Evolutionary conservation across 2,113 vertebrate species (phyloP), one percentile per base, ranked within the genome.

Genomic region (Halcyon malimbica): DNA sequence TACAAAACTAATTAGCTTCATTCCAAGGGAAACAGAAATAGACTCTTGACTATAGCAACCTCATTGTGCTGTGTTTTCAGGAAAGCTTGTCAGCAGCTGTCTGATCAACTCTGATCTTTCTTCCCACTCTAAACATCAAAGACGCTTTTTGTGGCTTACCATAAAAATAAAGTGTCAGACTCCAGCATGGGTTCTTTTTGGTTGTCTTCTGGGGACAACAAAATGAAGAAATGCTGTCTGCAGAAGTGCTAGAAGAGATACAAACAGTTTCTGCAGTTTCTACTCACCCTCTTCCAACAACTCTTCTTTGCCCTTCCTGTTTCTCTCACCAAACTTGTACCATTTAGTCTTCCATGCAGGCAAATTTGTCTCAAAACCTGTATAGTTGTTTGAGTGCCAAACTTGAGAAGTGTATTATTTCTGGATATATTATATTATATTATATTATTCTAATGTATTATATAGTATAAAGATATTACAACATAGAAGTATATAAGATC

Each of bases 71-170:
- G 59, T 92, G 68, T 90, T 96, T 95, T 95, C 94, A 83, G 96
- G 85, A 46, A 94, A 96, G 62, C 42, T 92, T 96, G 95, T 97
- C 96, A 96, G 87, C 92, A 97, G 87, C 97, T 98, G 94, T 94
- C 81, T n/a, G 95, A 97, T 97, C 77, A 93, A 65, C 96, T 97
- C 91, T 97, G 96, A 98, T 98, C 95, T 98, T 95, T 64, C 76
- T 88, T 96, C 75, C 89, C 85, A 73, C 93, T 96, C 74, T 73
- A 97, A 97, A 98, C 92, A 98, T 97, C 97, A 97, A 98, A 98
- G 97, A 96, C 69, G 68, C 37, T 85, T 96, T 97, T 95, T 96
- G 92, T 86, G 94, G 89, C 88, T 97, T 97, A 69, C 95, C 83
- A 96, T 77, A 87, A 97, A 98, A 98, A 97, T 97, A 94, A 94